Conservation (phyloP, 2,113 vertebrate species). For the Corynorhinus townsendii region DNA sequence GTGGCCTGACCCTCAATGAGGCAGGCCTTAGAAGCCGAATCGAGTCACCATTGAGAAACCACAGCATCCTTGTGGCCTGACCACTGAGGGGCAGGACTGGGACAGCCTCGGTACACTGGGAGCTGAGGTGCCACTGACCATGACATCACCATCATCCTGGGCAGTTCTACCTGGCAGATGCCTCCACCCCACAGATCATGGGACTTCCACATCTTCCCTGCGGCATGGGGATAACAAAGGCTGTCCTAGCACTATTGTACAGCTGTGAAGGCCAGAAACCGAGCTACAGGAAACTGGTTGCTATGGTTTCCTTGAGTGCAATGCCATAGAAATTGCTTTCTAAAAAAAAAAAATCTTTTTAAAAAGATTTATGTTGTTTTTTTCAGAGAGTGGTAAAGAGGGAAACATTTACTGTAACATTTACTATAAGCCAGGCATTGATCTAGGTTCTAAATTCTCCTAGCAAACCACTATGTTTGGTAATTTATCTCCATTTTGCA, state of each 20-base stretch:
- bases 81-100: background rate
- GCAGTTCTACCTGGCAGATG: background rate
- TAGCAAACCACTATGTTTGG: background rate
- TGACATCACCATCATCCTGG: background rate
- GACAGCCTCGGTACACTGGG: background rate
- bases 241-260: slow-evolving; percentile 54
- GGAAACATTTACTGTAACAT: slow-evolving; percentile 2
- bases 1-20: background rate
- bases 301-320: slow-evolving; percentile 64
- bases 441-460: background rate
- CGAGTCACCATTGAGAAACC: background rate
- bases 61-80: background rate
- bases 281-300: slow-evolving; percentile 66
- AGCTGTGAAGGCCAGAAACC: slow-evolving; percentile 61
- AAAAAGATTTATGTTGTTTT: background rate
- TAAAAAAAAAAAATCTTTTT: background rate
- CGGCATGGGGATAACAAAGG: slow-evolving; percentile 64
- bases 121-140: background rate
- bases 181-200: slow-evolving; percentile 1
- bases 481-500: background rate
- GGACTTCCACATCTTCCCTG: slow-evolving; percentile 47
- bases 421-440: background rate
- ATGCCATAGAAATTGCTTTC: slow-evolving; percentile 59
- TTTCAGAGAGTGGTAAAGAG: background rate
- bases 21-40: slow-evolving; percentile 24